Base-by-base conservation (phyloP, 2,888 invertebrate genomes). In the Platycheirus rosarum region DNA sequence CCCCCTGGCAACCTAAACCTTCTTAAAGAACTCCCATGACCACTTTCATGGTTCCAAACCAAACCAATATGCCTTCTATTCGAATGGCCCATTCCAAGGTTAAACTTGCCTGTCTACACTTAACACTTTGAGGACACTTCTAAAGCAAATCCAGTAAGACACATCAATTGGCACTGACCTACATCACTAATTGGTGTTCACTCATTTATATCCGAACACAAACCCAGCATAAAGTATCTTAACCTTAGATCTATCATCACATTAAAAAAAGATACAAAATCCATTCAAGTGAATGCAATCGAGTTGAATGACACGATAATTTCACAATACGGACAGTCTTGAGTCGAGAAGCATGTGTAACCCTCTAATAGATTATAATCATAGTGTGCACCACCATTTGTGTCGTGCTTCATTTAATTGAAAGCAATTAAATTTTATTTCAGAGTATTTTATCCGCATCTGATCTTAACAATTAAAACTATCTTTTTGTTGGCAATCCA, bases 241-340 rank as follows among this genome's bases (percentile, higher is more conserved):
- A 57, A 63, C 63, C 76, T 69, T 7, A 32, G 5, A 32, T 40
- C 40, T 16, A 42, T 16, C 26, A 37, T 66, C 9, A 14, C n/a
- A 5, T n/a, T n/a, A n/a, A 13, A n/a, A n/a, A n/a, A 0, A 66
- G 20, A 48, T 46, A 66, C 35, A n/a, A 26, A 60, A 46, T 62
- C 37, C 29, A 69, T 65, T 13, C 55, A 46, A 70, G 65, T 70
- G 77, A 68, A 53, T 75, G 66, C 66, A 75, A 44, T 35, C 40
- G 69, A 70, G 70, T 77, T 77, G 77, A 77, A 77, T 65, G 77
- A 65, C 77, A 71, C 57, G 51, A 32, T 48, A 8, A 57, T 77
- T 77, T 70, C 63, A 42, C 42, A 77, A 65, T 53, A 35, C 57
- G 65, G 65, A 70, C 69, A 77, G 49, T 65, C 32, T 57, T 8